Conservation (phyloP, 2,888 invertebrate species). For the Therioaphis trifolii region DNA sequence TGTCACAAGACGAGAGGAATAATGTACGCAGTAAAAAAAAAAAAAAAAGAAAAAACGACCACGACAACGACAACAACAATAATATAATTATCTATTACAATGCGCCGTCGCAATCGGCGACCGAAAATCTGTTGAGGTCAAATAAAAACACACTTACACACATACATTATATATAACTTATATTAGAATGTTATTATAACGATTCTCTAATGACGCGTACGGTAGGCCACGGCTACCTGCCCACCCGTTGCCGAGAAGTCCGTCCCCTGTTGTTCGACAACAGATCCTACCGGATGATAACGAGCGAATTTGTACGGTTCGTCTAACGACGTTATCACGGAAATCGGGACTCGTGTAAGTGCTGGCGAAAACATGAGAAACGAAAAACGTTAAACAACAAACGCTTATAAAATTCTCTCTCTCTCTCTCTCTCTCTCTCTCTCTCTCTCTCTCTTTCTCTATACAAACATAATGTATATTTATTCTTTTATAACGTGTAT, state of each 20-base stretch:
- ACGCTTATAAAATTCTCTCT: too few species aligned
- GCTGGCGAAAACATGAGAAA: not conserved
- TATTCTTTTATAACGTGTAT: not conserved
- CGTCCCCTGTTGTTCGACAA: not conserved
- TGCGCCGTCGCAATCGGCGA: too few species aligned
- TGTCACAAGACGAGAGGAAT: not conserved
- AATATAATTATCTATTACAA: not conserved
- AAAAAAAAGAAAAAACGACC: too few species aligned
- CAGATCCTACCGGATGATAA: conserved; percentile 2
- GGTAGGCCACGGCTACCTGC: not conserved
- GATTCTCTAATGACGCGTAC: not conserved
- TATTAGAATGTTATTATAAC: too few species aligned
- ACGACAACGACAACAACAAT: too few species aligned
- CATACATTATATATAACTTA: too few species aligned
- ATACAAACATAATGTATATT: too few species aligned
- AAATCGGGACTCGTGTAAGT: not conserved
- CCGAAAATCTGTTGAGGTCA: conserved; percentile 3
- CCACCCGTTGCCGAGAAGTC: not conserved
- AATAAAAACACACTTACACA: too few species aligned
- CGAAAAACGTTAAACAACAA: not conserved
- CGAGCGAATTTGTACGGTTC: not conserved
- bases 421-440: too few species aligned
- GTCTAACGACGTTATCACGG: conserved; percentile 12
- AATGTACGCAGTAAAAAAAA: not conserved
- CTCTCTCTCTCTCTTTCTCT: too few species aligned